Conservation (phyloP, 2,888 invertebrate species). For the Macropis europaea region DNA sequence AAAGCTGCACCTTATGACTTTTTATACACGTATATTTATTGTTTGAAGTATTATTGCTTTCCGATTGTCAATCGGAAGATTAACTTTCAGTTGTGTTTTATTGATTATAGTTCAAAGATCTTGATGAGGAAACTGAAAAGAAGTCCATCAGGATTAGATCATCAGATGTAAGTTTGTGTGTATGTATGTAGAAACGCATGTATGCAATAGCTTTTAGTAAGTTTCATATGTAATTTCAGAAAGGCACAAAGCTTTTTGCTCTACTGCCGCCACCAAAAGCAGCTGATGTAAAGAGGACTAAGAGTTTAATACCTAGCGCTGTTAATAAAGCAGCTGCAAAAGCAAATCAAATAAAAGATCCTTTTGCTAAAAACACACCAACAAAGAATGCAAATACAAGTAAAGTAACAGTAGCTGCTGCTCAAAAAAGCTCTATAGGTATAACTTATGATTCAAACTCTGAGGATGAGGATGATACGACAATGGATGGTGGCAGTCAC, state of each 20-base stretch:
- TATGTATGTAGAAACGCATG: background rate
- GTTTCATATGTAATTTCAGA: constrained; percentile 79
- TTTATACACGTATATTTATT: too few species aligned
- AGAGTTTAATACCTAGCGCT: constrained; percentile 80
- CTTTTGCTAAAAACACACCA: background rate
- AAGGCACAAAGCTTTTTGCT: constrained; percentile 85
- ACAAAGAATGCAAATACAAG: background rate
- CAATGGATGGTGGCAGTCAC: background rate
- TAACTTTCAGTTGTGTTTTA: too few species aligned
- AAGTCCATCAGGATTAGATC: constrained; percentile 80
- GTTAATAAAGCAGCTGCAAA: constrained; percentile 78
- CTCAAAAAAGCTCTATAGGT: constrained; percentile 20
- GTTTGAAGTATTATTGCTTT: too few species aligned
- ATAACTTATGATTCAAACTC: constrained; percentile 74
- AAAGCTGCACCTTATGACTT: too few species aligned
- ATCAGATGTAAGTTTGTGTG: constrained; percentile 80
- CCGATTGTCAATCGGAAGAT: too few species aligned
- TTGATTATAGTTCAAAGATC: constrained; percentile 83
- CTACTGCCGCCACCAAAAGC: constrained; percentile 86
- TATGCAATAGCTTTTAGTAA: constrained; percentile 17
- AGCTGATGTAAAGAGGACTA: constrained; percentile 69
- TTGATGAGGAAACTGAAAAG: constrained; percentile 80
- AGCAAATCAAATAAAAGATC: constrained; percentile 17
- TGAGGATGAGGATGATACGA: constrained; percentile 72
- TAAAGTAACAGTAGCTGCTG: constrained; percentile 31